These are phyloP conservation scores for Maconellicoccus hirsutus DNA, from an alignment of 1,140 invertebrate species.

Conservation along the genomic window DNA sequence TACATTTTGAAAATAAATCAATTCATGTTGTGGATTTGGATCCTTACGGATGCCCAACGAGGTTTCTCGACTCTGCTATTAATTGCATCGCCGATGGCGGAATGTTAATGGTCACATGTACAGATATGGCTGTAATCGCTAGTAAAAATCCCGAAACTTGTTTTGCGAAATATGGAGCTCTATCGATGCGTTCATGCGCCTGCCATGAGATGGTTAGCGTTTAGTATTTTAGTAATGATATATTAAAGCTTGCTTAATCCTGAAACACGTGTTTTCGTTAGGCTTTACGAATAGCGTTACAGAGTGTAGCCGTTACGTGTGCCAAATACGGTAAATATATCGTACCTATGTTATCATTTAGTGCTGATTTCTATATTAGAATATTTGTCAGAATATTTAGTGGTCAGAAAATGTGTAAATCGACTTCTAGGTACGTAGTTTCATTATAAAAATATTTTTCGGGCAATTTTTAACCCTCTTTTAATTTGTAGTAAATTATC, in stretches of 20 bases:
- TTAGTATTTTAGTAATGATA: background rate
- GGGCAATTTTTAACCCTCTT: too few relatives aligned
- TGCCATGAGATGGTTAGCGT: conserved; percentile 86
- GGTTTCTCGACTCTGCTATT: conserved; percentile 86
- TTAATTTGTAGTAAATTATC: conserved; percentile 56
- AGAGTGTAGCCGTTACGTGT: conserved; percentile 80
- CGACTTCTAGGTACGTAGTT: conserved; percentile 55
- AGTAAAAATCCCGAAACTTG: conserved; percentile 93
- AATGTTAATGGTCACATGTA: conserved; percentile 87
- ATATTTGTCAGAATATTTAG: conserved; percentile 80
- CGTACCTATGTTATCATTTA: conserved; percentile 77
- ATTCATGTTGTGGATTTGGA: conserved; percentile 81
- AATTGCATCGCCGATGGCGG: conserved; percentile 66
- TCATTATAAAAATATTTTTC: too few relatives aligned
- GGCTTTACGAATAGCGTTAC: conserved; percentile 83
- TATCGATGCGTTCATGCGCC: conserved; percentile 71
- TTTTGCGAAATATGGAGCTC: conserved; percentile 84
- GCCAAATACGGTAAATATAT: conserved; percentile 89
- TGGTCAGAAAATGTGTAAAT: conserved; percentile 71
- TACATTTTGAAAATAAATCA: background rate
- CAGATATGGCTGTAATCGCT: conserved; percentile 93
- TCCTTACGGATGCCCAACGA: conserved; percentile 90
- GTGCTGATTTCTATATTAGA: conserved; percentile 93
- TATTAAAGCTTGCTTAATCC: too few relatives aligned
- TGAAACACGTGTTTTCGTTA: conserved; percentile 35